Evolutionary conservation across 2,113 vertebrate genomes (phyloP).

Genomic region (Halcyon senegalensis): DNA sequence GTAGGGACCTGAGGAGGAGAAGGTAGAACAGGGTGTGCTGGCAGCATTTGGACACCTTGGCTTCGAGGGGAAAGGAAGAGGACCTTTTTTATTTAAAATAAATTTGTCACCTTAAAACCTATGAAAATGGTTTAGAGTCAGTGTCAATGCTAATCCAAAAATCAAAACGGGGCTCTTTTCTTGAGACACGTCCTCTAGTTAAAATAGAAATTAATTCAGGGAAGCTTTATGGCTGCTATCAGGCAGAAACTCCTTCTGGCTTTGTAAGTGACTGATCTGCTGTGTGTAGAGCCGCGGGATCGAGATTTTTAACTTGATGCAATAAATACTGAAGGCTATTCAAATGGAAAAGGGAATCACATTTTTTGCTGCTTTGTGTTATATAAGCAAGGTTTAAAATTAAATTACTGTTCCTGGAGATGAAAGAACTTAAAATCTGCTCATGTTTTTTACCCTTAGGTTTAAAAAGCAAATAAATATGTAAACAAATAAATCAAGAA

Average conservation of each 20-base stretch:
- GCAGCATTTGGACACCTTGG: background rate
- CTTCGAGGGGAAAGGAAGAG: background rate
- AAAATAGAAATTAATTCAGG: background rate
- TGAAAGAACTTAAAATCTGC: slow-evolving; percentile 38
- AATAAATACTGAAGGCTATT: slow-evolving; percentile 15
- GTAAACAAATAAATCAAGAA: slow-evolving; percentile 69
- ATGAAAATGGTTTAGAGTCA: background rate
- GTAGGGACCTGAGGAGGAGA: fast-evolving
- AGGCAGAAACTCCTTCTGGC: background rate
- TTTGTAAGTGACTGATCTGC: background rate
- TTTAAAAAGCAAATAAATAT: slow-evolving; percentile 54
- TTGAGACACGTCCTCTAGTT: background rate
- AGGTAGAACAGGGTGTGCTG: background rate
- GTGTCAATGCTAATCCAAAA: background rate
- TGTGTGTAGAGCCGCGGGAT: background rate
- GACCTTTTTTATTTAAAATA: background rate
- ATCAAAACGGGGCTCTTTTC: background rate
- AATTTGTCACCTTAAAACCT: background rate
- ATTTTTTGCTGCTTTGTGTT: background rate
- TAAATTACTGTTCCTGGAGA: slow-evolving; percentile 53
- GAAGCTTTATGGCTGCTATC: background rate
- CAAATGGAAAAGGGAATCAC: background rate
- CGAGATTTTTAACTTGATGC: background rate
- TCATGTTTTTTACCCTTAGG: slow-evolving; percentile 28
- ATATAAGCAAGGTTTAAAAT: slow-evolving; percentile 18